Conservation (phyloP, 2,113 vertebrate species). For the Dinomys branickii region DNA sequence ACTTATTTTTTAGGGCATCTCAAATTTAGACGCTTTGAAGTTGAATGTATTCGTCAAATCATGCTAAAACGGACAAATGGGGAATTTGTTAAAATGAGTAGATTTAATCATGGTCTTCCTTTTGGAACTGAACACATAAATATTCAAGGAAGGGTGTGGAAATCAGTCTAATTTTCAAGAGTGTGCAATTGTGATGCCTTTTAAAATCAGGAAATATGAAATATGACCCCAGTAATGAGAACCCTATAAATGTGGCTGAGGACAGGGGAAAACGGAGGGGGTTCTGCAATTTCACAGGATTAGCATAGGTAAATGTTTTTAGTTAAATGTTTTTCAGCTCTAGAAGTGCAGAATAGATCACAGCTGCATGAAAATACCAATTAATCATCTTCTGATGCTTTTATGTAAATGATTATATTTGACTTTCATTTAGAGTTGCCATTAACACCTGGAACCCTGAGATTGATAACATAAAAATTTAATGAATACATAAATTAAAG, state of each 20-base stretch:
- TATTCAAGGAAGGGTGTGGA: constrained; percentile 57
- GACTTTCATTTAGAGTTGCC: constrained; percentile 36
- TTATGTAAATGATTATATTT: constrained; percentile 71
- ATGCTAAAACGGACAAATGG: constrained; percentile 29
- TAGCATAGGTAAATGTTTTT: constrained; percentile 56
- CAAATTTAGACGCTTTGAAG: constrained; percentile 33
- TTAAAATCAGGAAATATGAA: constrained; percentile 65
- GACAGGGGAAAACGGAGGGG: not conserved
- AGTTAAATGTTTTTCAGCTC: constrained; percentile 21
- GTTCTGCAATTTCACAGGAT: constrained; percentile 21
- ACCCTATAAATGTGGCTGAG: not conserved
- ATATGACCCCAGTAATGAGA: constrained; percentile 44
- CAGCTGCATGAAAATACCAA: constrained; percentile 32
- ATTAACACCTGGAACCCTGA: constrained; percentile 63
- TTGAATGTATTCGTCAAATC: constrained; percentile 11
- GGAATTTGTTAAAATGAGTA: constrained; percentile 50
- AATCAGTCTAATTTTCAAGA: constrained; percentile 65
- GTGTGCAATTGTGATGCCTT: constrained; percentile 46
- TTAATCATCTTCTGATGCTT: constrained; percentile 74
- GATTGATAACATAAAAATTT: constrained; percentile 68
- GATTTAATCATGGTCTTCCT: constrained; percentile 60
- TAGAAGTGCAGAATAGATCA: constrained; percentile 48
- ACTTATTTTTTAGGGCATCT: constrained; percentile 52
- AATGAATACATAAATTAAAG: constrained; percentile 57
- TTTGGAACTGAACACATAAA: constrained; percentile 45